phyloP scores from a whole-genome alignment of 1,140 invertebrate genomes.

The Aplysia californica region DNA sequence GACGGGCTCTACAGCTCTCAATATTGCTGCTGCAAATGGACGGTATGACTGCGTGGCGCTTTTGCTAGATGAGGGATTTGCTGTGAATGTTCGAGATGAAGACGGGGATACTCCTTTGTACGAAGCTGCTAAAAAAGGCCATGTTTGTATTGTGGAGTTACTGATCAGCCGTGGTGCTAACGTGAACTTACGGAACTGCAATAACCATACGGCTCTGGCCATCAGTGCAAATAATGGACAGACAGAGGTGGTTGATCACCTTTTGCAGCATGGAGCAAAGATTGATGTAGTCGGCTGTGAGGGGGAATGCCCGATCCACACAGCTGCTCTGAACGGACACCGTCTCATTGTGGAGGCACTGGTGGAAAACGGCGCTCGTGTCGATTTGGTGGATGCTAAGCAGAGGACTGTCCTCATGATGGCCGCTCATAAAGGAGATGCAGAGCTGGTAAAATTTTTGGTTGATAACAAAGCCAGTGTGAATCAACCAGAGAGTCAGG shows the following conservation, averaged over 20 bases:
- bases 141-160: conserved; percentile 9
- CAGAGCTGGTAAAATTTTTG: not conserved
- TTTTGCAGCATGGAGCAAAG: not conserved
- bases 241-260: not conserved
- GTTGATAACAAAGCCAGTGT: conserved; percentile 5
- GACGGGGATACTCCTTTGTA: conserved; percentile 26
- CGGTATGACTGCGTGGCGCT: conserved; percentile 4
- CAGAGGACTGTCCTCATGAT: conserved; percentile 6
- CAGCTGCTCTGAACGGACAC: conserved; percentile 15
- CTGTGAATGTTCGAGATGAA: conserved; percentile 19
- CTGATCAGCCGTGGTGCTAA: conserved; percentile 12
- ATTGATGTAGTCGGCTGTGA: not conserved
- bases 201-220: conserved; percentile 8
- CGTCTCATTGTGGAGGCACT: conserved; percentile 1
- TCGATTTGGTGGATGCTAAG: conserved; percentile 1
- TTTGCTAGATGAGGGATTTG: conserved; percentile 22
- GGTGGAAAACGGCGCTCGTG: not conserved
- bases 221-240: not conserved
- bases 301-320: conserved; percentile 1
- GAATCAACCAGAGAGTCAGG: not conserved
- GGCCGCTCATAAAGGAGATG: conserved; percentile 17
- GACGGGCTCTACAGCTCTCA: conserved; percentile 20
- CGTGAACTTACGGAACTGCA: conserved; percentile 20
- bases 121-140: conserved; percentile 23
- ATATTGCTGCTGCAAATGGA: conserved; percentile 17